Evolutionary conservation across 2,797 vertebrate genomes (phyloP), one percentile per base, ranked within the genome.

Genomic region (Denticeps clupeoides): DNA sequence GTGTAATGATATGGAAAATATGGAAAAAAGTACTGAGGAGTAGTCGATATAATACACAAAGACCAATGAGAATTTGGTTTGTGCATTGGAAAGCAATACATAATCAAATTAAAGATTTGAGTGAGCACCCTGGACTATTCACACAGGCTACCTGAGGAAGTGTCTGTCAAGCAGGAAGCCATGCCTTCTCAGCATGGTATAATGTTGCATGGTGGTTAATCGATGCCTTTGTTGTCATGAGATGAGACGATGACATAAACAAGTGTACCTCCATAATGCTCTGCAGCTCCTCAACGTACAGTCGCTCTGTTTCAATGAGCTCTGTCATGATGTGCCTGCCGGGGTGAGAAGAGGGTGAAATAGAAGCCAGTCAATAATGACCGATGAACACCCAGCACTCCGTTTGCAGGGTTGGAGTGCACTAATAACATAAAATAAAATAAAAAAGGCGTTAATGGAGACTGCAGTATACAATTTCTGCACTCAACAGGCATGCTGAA

Each of bases 221-320:
- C 15, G 13, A 9, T 9, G 11, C 24, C 15, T 12, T 19, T 31
- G 35, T 19, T 11, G 32, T 31, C 35, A 31, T 13, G 33, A 26
- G 33, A 35, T 21, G n/a, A 55, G 5, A 10, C 3, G 23, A 29
- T 32, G 15, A 31, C 23, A 31, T 5, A 41, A 4, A 31, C 4
- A 37, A 45, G 58, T 43, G 7, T 78, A 96, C 92, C 88, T 93
- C 89, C 72, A 97, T 90, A 73, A 97, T 92, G 68, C 84, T 93
- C 57, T 93, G 89, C 49, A 95, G 82, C 59, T 96, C 91, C 65
- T 94, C 93, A 41, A 95, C 90, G 53, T 96, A 97, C 25, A 89
- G 77, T 31, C 89, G 80, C 70, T 97, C 93, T 0, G 92, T 92
- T 77, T 97, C 90, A 67, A 97, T 89, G 61, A 96, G 75, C 64